Evolutionary conservation across 2,888 invertebrate genomes (phyloP).

Genomic region (Charanyca ferruginea): DNA sequence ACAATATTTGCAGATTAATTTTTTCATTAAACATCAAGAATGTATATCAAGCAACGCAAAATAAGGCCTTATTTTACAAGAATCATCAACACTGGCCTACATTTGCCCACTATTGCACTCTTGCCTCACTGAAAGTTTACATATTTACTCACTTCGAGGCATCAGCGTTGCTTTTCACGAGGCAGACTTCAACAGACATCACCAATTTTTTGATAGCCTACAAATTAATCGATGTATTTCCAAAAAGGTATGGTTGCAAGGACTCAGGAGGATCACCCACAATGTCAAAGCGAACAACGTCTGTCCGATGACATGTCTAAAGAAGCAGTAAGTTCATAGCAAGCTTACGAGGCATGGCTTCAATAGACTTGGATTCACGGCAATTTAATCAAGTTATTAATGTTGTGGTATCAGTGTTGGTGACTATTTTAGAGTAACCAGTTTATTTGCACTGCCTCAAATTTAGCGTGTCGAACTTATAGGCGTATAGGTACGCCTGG

Average conservation of each 20-base stretch:
- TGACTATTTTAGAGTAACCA: slow-evolving; percentile 38
- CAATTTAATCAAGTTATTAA: slow-evolving; percentile 36
- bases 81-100: slow-evolving; percentile 45
- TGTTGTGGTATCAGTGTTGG: slow-evolving; percentile 52
- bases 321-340: slow-evolving; percentile 98
- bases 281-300: slow-evolving; percentile 99
- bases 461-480: slow-evolving; percentile 1
- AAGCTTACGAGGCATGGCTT: slow-evolving; percentile 71
- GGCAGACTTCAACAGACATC: slow-evolving; percentile 14
- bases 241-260: slow-evolving; percentile 98
- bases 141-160: slow-evolving; percentile 41
- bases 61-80: slow-evolving; percentile 18
- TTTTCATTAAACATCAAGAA: slow-evolving; percentile 8
- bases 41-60: slow-evolving; percentile 9
- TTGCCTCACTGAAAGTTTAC: slow-evolving; percentile 41
- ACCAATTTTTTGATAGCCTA: not conserved
- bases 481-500: too few relatives aligned
- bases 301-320: slow-evolving; percentile 99
- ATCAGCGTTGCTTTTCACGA: slow-evolving; percentile 49
- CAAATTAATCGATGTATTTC: slow-evolving; percentile 52
- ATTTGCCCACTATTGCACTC: slow-evolving; percentile 36
- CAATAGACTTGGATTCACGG: slow-evolving; percentile 54
- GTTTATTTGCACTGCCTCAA: slow-evolving; percentile 33
- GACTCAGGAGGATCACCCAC: slow-evolving; percentile 98
- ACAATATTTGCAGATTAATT: slow-evolving; percentile 17